Conservation (phyloP, 2,888 invertebrate genomes). For the Lasioglossum pauxillum region DNA sequence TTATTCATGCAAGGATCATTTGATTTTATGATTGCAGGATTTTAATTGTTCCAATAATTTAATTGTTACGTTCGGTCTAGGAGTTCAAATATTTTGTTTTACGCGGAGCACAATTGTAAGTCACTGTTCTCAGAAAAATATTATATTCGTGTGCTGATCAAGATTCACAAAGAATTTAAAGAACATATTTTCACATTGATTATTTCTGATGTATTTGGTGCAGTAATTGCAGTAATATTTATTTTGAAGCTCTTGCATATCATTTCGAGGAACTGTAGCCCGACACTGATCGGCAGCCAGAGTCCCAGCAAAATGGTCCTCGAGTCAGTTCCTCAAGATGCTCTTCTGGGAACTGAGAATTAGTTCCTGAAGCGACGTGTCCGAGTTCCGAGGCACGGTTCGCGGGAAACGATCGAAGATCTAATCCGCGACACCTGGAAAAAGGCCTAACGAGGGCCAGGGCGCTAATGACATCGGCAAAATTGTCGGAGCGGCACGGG, state of each 20-base stretch:
- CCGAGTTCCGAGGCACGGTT: not conserved
- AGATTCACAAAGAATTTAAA: too few relatives aligned
- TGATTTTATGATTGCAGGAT: too few relatives aligned
- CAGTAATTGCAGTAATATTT: too few relatives aligned
- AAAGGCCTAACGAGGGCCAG: slow-evolving; percentile 52
- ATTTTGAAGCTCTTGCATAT: too few relatives aligned
- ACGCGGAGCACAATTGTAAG: too few relatives aligned
- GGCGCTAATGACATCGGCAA: slow-evolving; percentile 65
- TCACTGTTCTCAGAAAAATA: too few relatives aligned
- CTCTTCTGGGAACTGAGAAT: not conserved
- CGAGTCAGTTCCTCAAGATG: not conserved
- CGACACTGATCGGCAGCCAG: not conserved
- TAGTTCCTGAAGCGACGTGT: not conserved
- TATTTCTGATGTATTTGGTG: too few relatives aligned
- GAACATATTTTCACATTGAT: too few relatives aligned
- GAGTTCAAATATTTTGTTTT: too few relatives aligned
- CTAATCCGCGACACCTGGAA: slow-evolving; percentile 42
- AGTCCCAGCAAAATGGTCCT: not conserved
- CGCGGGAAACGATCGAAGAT: slow-evolving; percentile 47
- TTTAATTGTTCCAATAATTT: too few relatives aligned
- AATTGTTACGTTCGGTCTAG: too few relatives aligned
- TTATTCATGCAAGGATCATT: not conserved
- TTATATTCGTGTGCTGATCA: too few relatives aligned
- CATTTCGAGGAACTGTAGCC: not conserved
- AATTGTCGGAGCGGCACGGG: slow-evolving; percentile 50